Base-by-base conservation (phyloP, 2,888 invertebrate species). In the Acrobasis repandana region DNA sequence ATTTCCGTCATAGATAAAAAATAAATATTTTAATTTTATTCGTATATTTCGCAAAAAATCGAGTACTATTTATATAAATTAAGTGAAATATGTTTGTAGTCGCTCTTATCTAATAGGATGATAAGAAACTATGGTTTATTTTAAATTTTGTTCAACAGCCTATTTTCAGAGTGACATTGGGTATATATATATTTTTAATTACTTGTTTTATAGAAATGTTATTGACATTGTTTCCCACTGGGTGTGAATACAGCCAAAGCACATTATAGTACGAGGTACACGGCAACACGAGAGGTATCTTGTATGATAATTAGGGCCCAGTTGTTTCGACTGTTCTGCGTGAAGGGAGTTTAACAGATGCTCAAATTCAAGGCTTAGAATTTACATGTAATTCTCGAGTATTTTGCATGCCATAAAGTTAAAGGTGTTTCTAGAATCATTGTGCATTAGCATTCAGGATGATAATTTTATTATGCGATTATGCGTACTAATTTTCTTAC, bases 301-400 rank as follows among this genome's bases (percentile, higher is more conserved):
- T 56, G 58, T 58, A 63, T 60, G 59, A 51, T 61, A 63, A 63
- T 61, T 61, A 49, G 47, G 34, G 60, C 54, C 49, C 38, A 59
- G 60, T 61, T 58, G 63, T 61, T 58, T 48, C 49, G 48, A 61
- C 52, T 38, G 56, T 50, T 61, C 48, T 48, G 20, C 52, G 46
- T 47, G 47, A 48, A 20, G 34, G 49, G 56, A 16, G 14, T 48
- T 61, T 46, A 56, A 43, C 56, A 46, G 56, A 20, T 56, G 38
- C 56, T 46, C 10, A n/a, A 46, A 47, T 28, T n/a, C 28, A 11
- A 56, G 43, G 18, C 54, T 18, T 56, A 16, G 18, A 56, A 56
- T 56, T 56, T 18, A 43, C 54, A 38, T 56, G 54, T 38, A 56
- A 18, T 20, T 16, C 36, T 15, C 2, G 36, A 36, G 52, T 52